Evolutionary conservation across 1,140 invertebrate genomes (phyloP), one percentile per base, ranked within the genome.

Genomic region (Apis cerana): DNA sequence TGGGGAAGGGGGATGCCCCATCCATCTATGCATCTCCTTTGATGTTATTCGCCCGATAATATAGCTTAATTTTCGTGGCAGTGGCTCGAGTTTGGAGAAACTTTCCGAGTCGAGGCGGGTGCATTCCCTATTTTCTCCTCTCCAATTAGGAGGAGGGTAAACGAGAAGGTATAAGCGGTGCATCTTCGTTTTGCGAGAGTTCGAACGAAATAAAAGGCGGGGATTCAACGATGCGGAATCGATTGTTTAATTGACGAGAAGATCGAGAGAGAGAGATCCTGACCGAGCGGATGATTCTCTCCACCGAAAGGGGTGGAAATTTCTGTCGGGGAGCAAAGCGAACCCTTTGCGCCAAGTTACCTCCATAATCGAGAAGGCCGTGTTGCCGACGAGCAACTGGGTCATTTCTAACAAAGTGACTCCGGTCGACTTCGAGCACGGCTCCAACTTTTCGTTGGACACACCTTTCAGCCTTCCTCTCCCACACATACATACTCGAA

Each of bases 361-460:
- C 62, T 65, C 52, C 59, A 77, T 87, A 84, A 80, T 88, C 75
- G 68, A 80, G 68, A 78, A 80, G 67, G 70, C 69, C 54, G 56
- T 65, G 62, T 84, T 84, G 67, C 52, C 33, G n/a, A 11, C 75
- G 62, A 86, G 84, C 86, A 90, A 88, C 83, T 89, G 86, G 89
- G 90, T 90, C 88, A 87, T 67, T 86, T 70, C 75, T 62, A 80
- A 80, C 82, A 79, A 90, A 89, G 80, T 85, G 83, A 90, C 13
- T n/a, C 5, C 52, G 69, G 85, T 74, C 81, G 75, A 77, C 75
- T 81, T 61, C 23, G 48, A 21, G 21, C 13, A 4, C 13, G 11
- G 13, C 70, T 68, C n/a, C 78, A 88, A 87, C 71, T 87, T 88
- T 84, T 58, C 78, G 12, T 13, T 9, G 65, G 83, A 78, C 70